Conservation (phyloP, 2,113 vertebrate species). For the Poeciliopsis retropinna region DNA sequence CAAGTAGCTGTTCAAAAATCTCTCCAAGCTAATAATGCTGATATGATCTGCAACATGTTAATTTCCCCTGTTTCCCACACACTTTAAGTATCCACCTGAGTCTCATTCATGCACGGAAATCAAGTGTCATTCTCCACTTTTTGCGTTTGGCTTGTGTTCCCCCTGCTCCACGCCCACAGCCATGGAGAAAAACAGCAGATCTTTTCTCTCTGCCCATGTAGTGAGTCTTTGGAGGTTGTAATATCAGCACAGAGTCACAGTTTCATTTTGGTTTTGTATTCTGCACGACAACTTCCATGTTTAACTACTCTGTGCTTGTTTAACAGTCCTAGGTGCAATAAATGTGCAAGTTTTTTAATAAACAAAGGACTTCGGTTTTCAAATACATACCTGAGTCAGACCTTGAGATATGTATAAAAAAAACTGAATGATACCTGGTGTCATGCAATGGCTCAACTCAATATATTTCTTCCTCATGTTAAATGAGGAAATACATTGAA, state of each 20-base stretch:
- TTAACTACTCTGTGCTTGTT: slow-evolving; percentile 76
- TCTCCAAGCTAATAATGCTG: slow-evolving; percentile 22
- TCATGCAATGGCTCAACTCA: slow-evolving; percentile 48
- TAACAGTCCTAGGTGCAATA: slow-evolving; percentile 77
- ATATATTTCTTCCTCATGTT: slow-evolving; percentile 27
- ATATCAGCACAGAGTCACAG: slow-evolving; percentile 64
- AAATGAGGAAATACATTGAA: slow-evolving; percentile 14
- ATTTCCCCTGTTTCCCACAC: slow-evolving; percentile 23
- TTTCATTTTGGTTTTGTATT: slow-evolving; percentile 79
- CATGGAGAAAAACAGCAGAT: slow-evolving; percentile 37
- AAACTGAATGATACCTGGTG: slow-evolving; percentile 43
- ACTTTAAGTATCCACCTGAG: slow-evolving; percentile 53
- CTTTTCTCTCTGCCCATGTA: slow-evolving; percentile 59
- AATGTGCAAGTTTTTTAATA: slow-evolving; percentile 73
- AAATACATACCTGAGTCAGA: slow-evolving; percentile 64
- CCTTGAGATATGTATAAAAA: slow-evolving; percentile 15
- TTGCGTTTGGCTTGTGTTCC: slow-evolving; percentile 38
- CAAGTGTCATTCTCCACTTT: slow-evolving; percentile 67
- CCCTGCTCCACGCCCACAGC: slow-evolving; percentile 20
- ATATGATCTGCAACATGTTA: slow-evolving; percentile 42
- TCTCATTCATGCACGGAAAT: slow-evolving; percentile 61
- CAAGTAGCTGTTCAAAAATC: slow-evolving; percentile 52
- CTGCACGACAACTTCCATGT: slow-evolving; percentile 45
- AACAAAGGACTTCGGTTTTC: slow-evolving; percentile 81
- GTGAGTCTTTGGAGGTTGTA: slow-evolving; percentile 53